Percentiles rank a stretch among this genome's conserved stretches.
phyloP scores from a whole-genome alignment of 2,888 invertebrate species.

The Ceratothoa steindachneri region DNA sequence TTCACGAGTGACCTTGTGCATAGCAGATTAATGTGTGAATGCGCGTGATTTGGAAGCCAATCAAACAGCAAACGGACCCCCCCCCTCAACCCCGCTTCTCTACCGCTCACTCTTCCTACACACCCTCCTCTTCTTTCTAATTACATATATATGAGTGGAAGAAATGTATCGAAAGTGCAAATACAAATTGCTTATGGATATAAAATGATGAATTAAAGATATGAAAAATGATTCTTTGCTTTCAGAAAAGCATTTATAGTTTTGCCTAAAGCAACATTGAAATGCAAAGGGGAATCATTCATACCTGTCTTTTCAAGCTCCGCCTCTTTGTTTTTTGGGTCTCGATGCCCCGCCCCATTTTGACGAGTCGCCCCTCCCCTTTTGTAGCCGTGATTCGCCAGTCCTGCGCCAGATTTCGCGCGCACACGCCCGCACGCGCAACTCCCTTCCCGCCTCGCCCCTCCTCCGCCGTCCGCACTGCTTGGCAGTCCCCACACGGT shows the following conservation, averaged over 20 bases:
- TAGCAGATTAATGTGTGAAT: too few species aligned
- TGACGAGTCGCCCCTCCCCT: background rate
- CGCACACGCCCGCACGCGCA: slow-evolving; percentile 9
- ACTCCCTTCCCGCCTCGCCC: slow-evolving; percentile 24
- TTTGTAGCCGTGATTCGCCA: background rate
- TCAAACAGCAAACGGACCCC: too few species aligned
- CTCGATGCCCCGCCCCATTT: background rate
- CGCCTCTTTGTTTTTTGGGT: background rate
- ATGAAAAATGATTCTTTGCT: slow-evolving; percentile 1
- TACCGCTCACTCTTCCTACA: too few species aligned
- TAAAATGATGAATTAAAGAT: slow-evolving; percentile 3
- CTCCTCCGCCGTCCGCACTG: slow-evolving; percentile 29
- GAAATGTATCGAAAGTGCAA: background rate
- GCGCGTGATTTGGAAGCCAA: too few species aligned
- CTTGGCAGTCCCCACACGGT: slow-evolving; percentile 43
- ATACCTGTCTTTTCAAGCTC: slow-evolving; percentile 3
- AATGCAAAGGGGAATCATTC: slow-evolving; percentile 1
- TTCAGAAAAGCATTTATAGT: slow-evolving; percentile 1
- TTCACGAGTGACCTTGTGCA: too few species aligned
- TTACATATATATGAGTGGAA: too few species aligned
- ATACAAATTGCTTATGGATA: background rate
- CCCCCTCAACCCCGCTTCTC: too few species aligned
- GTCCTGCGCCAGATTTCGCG: slow-evolving; percentile 1
- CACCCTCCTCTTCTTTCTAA: too few species aligned
- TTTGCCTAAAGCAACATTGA: slow-evolving; percentile 6